Conservation (phyloP, 2,113 vertebrate genomes). For the Grantiella picta region DNA sequence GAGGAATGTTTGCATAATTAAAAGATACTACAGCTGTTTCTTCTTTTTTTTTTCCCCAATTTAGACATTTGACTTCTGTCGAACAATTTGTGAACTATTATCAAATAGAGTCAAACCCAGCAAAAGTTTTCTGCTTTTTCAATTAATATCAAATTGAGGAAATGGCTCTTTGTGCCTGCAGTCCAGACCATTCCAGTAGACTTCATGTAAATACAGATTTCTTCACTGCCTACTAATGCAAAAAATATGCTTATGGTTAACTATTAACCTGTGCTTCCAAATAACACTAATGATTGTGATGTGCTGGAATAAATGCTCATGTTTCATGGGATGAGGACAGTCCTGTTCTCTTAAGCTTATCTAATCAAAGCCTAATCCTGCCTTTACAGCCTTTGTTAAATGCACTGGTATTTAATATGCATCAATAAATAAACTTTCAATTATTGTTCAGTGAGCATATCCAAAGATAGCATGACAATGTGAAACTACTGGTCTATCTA, state of each 20-base stretch:
- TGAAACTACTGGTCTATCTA: conserved; percentile 60
- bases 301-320: conserved; percentile 49
- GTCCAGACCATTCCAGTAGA: neutral
- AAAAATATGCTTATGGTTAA: conserved; percentile 51
- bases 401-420: conserved; percentile 69
- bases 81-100: neutral
- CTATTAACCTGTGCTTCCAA: conserved; percentile 62
- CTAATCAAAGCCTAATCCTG: conserved; percentile 65
- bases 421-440: conserved; percentile 73
- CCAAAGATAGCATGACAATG: conserved; percentile 58
- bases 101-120: neutral
- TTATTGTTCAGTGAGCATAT: conserved; percentile 65
- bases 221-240: conserved; percentile 39
- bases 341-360: conserved; percentile 55
- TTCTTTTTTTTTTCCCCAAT: neutral
- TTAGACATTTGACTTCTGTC: neutral
- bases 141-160: neutral
- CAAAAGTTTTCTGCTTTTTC: neutral
- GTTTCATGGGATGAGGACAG: conserved; percentile 46
- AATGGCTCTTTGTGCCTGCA: neutral
- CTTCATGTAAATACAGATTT: conserved; percentile 26
- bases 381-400: conserved; percentile 55
- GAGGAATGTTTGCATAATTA: neutral
- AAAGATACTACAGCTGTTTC: neutral
- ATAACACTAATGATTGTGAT: conserved; percentile 59